Percentiles rank a stretch among this genome's conserved stretches.
Evolutionary conservation across 2,888 invertebrate species (phyloP).

Genomic region (Tachina lurida): DNA sequence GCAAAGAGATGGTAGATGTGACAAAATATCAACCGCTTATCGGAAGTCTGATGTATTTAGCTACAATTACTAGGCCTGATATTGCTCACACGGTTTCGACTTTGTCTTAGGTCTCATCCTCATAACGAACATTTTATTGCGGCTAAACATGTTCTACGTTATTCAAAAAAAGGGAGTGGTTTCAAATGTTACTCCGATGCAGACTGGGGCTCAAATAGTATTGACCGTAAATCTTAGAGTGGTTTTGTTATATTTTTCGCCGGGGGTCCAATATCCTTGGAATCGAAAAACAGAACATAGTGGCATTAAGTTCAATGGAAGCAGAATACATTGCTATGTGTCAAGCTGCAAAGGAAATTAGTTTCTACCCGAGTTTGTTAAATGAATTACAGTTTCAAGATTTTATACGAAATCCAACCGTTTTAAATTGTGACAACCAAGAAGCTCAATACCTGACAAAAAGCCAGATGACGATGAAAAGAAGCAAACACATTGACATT

Average conservation of each 20-base stretch:
- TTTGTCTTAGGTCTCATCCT: constrained; percentile 13
- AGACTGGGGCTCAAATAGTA: constrained; percentile 65
- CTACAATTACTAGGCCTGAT: constrained; percentile 47
- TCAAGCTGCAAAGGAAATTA: constrained; percentile 28
- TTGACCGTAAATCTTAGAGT: constrained; percentile 63
- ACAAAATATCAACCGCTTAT: constrained; percentile 50
- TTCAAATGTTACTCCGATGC: constrained; percentile 26
- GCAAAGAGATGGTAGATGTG: constrained; percentile 26
- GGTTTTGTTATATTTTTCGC: constrained; percentile 61
- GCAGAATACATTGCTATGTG: constrained; percentile 67
- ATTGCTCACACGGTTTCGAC: constrained; percentile 67
- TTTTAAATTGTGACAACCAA: constrained; percentile 14
- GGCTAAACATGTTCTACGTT: constrained; percentile 65
- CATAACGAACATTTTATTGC: constrained; percentile 34
- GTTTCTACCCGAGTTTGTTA: constrained; percentile 59
- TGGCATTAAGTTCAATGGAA: constrained; percentile 65
- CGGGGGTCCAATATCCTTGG: constrained; percentile 60
- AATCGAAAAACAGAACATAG: constrained; percentile 66
- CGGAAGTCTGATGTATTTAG: constrained; percentile 34
- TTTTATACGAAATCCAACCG: background rate
- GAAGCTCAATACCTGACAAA: constrained; percentile 12
- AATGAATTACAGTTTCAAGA: constrained; percentile 44
- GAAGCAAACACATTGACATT: constrained; percentile 13
- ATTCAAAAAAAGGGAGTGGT: background rate
- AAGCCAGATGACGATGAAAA: constrained; percentile 26